Evolutionary conservation across 1,140 invertebrate genomes (phyloP), one percentile per base, ranked within the genome.

Genomic region (Cherax quadricarinatus): DNA sequence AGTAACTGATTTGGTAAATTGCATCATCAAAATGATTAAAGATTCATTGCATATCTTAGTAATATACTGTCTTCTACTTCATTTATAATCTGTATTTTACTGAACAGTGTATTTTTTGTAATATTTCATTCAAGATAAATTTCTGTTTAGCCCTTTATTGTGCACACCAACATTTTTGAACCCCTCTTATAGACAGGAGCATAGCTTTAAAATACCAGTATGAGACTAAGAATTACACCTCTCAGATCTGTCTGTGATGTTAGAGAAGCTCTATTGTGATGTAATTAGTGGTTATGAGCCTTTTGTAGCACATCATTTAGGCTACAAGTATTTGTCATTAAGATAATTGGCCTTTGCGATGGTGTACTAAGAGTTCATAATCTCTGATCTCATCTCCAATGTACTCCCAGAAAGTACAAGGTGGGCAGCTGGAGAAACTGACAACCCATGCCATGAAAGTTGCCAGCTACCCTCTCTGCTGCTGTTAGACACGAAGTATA

Each of bases 391-490:
- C 90, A 87, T 91, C 90, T 48, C 49, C n/a, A 86, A 48, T 30
- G 90, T 91, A 91, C 90, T 87, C 53, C 90, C 85, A 91, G 90
- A 91, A 91, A 91, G 90, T 91, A 91, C 90, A 91, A 91, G 90
- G 90, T 86, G 90, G 90, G 90, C 90, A 91, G 90, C 90, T 86
- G 84, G 18, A 87, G 89, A 86, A 41, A 51, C 89, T 86, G 83
- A 53, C 51, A 86, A 60, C 66, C 62, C 24, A 81, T 75, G 84
- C 82, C 81, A 48, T 78, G 62, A 18, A 60, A 82, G 75, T 60
- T 86, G 84, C 85, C 84, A 87, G 90, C 84, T 82, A 82, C 85
- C 84, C 90, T 80, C 90, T 82, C 84, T 60, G 41, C 90, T 91
- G 90, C 84, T 91, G 84, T 91, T 91, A 91, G 85, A 91, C 90